These are phyloP conservation scores for Drusus annulatus DNA, from an alignment of 1,140 invertebrate species.

Conservation along the genomic window DNA sequence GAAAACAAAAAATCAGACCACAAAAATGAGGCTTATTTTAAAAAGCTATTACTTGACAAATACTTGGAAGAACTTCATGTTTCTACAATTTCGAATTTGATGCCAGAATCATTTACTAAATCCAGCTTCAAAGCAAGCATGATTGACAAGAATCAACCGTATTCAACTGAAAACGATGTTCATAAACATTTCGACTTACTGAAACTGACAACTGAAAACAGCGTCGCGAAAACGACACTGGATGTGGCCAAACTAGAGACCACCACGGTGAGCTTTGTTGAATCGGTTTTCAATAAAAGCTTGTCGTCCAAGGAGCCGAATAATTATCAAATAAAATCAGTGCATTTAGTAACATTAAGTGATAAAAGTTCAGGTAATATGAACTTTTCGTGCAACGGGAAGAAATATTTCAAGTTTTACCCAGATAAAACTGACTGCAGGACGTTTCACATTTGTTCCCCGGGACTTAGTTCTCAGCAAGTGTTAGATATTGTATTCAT, in stretches of 20 bases:
- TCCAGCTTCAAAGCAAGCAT: constrained; percentile 10
- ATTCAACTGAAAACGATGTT: not conserved
- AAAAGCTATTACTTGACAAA: not conserved
- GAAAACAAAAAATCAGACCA: not conserved
- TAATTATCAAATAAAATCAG: constrained; percentile 47
- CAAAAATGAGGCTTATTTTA: not conserved
- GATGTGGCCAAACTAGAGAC: constrained; percentile 54
- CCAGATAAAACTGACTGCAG: constrained; percentile 56
- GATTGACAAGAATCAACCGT: constrained; percentile 21
- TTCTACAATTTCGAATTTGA: not conserved
- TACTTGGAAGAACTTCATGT: not conserved
- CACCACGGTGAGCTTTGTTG: constrained; percentile 48
- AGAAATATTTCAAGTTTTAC: constrained; percentile 57
- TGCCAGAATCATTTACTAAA: not conserved
- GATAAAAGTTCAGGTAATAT: constrained; percentile 43
- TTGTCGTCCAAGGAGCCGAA: constrained; percentile 22
- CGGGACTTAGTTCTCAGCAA: constrained; percentile 47
- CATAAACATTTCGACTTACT: constrained; percentile 6
- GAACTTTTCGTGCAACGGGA: constrained; percentile 53
- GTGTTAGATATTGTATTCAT: constrained; percentile 53
- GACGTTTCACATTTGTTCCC: constrained; percentile 57
- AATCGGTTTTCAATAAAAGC: constrained; percentile 18
- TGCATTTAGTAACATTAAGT: constrained; percentile 50
- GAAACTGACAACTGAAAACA: constrained; percentile 46
- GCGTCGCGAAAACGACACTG: constrained; percentile 50